Percentiles rank a stretch among this genome's conserved stretches.
Evolutionary conservation across 2,797 vertebrate species (phyloP).

Genomic region (Argyrosomus regius): DNA sequence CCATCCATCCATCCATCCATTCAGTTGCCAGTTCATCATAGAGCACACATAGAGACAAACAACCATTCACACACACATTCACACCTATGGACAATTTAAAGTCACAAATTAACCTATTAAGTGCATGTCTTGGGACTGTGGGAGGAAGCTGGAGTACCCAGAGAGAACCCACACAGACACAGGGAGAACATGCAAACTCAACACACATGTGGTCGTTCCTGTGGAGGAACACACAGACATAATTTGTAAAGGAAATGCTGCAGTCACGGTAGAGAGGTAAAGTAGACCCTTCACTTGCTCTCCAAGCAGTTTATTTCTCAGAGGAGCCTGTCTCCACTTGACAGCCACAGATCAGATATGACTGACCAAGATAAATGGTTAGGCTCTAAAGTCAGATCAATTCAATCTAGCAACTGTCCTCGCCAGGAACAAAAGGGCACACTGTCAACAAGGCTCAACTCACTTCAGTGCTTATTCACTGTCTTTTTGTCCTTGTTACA

Average conservation of each 20-base stretch:
- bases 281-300: conserved; percentile 42
- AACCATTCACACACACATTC: too few relatives aligned
- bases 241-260: background rate
- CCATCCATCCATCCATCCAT: too few relatives aligned
- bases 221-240: background rate
- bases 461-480: conserved; percentile 58
- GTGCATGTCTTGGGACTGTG: too few relatives aligned
- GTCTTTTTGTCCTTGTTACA: conserved; percentile 63
- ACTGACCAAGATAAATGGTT: conserved; percentile 78
- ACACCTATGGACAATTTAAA: too few relatives aligned
- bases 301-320: conserved; percentile 66
- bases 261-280: conserved; percentile 11
- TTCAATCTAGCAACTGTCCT: conserved; percentile 80
- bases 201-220: background rate
- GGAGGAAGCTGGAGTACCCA: too few relatives aligned
- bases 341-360: conserved; percentile 82
- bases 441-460: conserved; percentile 77
- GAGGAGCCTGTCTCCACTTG: conserved; percentile 66
- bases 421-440: conserved; percentile 75
- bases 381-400: conserved; percentile 78
- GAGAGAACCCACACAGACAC: too few relatives aligned
- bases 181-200: too few relatives aligned
- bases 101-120: too few relatives aligned
- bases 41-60: too few relatives aligned
- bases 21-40: too few relatives aligned